Conservation (phyloP, 2,888 invertebrate species). For the Spialia ferax region DNA sequence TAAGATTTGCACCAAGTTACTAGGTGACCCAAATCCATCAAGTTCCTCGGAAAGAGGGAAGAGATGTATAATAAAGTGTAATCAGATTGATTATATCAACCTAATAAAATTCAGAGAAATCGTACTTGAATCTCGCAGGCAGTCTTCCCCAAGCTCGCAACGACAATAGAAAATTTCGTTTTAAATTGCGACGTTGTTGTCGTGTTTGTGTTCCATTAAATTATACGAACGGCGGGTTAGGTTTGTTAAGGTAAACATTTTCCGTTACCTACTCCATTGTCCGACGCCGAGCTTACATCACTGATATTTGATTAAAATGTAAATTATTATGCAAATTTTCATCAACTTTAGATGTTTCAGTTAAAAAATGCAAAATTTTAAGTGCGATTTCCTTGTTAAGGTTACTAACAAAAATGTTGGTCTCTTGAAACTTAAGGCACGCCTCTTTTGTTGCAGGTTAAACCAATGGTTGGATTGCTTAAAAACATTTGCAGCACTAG, state of each 20-base stretch:
- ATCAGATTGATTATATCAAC: slow-evolving; percentile 30
- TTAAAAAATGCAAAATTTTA: not conserved
- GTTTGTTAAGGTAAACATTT: slow-evolving; percentile 68
- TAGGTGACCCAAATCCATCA: slow-evolving; percentile 37
- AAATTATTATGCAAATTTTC: slow-evolving; percentile 43
- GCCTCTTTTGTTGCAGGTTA: slow-evolving; percentile 58
- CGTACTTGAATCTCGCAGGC: slow-evolving; percentile 42
- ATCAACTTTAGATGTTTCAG: slow-evolving; percentile 16
- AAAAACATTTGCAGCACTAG: slow-evolving; percentile 51
- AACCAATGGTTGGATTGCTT: slow-evolving; percentile 61
- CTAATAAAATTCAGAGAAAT: slow-evolving; percentile 34
- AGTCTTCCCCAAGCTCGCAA: slow-evolving; percentile 52
- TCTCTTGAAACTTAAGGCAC: not conserved
- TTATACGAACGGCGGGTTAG: slow-evolving; percentile 65
- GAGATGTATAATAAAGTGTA: slow-evolving; percentile 36
- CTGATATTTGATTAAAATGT: slow-evolving; percentile 61
- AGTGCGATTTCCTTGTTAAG: not conserved
- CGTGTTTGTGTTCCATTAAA: slow-evolving; percentile 73
- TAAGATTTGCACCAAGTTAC: slow-evolving; percentile 35
- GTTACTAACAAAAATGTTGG: too few relatives aligned
- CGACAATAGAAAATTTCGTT: slow-evolving; percentile 61
- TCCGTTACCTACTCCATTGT: slow-evolving; percentile 64
- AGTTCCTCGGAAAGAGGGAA: slow-evolving; percentile 14
- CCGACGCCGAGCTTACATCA: slow-evolving; percentile 53
- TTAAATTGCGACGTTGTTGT: slow-evolving; percentile 62